Evolutionary conservation across 2,113 vertebrate species (phyloP), one percentile per base, ranked within the genome.

Genomic region (Oncorhynchus mykiss): DNA sequence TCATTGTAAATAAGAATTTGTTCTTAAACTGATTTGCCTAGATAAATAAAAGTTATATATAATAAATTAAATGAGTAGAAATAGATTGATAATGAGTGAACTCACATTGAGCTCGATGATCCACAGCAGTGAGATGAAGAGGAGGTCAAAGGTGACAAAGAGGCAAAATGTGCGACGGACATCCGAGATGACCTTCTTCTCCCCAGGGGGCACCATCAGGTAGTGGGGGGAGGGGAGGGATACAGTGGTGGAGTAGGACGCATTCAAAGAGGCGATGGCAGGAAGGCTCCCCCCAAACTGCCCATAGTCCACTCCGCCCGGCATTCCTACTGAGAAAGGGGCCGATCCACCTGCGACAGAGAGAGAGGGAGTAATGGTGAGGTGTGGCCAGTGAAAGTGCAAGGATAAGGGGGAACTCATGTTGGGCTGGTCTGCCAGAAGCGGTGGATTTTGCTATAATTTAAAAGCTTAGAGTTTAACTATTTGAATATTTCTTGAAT

Each of bases 111-210:
- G 84, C 78, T 99, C 97, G 1, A 99, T 98, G 64, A 99, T 99
- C 98, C 98, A 99, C 70, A 99, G 80, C n/a, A 99, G 91, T 0
- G 95, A 93, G 79, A 99, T 92, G 88, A 99, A 99, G 84, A 99
- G 97, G 78, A 99, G 93, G 83, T 99, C 98, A 11, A 99, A 99
- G n/a, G 98, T 99, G 84, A 99, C 98, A 0, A 99, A 99, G 76
- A 99, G 96, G 79, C 97, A 99, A 93, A 99, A 99, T 72, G 98
- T 99, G 7, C 98, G 94, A 1, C 98, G 96, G n/a, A 99, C 98
- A 0, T 99, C 97, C 0, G 98, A 99, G 89, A 99, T 96, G 90
- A 86, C 85, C 73, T 76, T 94, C 62, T 94, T 94, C 82, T 95
- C 94, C 16, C 92, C 92, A 0, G 82, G 88, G 1, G 94, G 90